phyloP scores from a whole-genome alignment of 2,797 vertebrate genomes.

The Fistularia commersonii region DNA sequence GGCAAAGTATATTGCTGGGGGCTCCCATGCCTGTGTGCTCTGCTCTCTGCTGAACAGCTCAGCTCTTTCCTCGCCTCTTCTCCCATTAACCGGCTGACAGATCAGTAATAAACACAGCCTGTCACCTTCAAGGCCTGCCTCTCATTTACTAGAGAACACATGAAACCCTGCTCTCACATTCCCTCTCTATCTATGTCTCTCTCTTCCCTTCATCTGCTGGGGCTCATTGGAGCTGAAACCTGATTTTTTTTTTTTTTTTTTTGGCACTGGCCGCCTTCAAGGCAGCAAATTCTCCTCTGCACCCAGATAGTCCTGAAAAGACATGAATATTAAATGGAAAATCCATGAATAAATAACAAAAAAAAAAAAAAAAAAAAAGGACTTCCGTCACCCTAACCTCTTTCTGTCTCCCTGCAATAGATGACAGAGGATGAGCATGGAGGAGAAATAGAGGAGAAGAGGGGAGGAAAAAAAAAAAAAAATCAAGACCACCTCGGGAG shows the following conservation, averaged over 20 bases:
- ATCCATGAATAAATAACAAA: conserved; percentile 79
- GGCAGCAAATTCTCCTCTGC: conserved; percentile 72
- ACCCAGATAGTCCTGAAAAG: conserved; percentile 76
- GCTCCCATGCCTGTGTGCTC: conserved; percentile 54
- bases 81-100: conserved; percentile 81
- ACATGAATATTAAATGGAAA: conserved; percentile 82
- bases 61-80: conserved; percentile 62
- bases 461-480: too few relatives aligned
- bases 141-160: conserved; percentile 80
- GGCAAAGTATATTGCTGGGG: conserved; percentile 58
- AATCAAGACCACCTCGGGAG: conserved; percentile 42
- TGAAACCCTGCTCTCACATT: conserved; percentile 55
- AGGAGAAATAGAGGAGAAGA: conserved; percentile 46
- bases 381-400: conserved; percentile 61
- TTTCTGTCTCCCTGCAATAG: conserved; percentile 61
- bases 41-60: conserved; percentile 57
- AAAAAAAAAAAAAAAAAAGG: conserved; percentile 76
- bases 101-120: conserved; percentile 84
- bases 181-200: conserved; percentile 36
- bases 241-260: conserved; percentile 57
- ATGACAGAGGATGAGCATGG: conserved; percentile 40
- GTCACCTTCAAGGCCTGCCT: conserved; percentile 81
- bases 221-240: conserved; percentile 79
- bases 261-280: conserved; percentile 62
- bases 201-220: conserved; percentile 60